These are phyloP conservation scores for Microctenopoma stevenorrisi DNA, from an alignment of 2,797 vertebrate species.

Conservation along the genomic window DNA sequence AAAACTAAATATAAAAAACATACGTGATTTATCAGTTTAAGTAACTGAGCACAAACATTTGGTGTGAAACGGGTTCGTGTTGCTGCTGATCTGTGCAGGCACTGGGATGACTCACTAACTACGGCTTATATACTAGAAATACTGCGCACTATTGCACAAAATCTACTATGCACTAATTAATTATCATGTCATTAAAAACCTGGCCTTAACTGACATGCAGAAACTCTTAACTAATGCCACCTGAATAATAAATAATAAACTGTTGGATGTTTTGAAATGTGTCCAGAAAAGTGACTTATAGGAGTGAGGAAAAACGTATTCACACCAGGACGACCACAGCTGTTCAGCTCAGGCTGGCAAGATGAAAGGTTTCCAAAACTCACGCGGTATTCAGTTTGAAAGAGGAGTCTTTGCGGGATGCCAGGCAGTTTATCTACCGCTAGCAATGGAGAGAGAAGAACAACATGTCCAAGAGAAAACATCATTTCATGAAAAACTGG, in stretches of 20 bases:
- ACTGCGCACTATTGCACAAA: slow-evolving; percentile 28
- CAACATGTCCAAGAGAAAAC: slow-evolving; percentile 52
- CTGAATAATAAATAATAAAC: slow-evolving; percentile 16
- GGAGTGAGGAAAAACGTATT: slow-evolving; percentile 27
- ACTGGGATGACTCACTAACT: slow-evolving; percentile 4
- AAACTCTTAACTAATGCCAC: slow-evolving; percentile 14
- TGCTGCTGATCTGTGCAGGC: slow-evolving; percentile 23
- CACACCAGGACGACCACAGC: slow-evolving; percentile 22
- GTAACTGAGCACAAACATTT: slow-evolving; percentile 36
- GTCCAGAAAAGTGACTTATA: slow-evolving; percentile 59
- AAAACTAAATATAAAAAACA: slow-evolving; percentile 24
- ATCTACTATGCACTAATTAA: slow-evolving; percentile 23
- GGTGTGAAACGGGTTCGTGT: slow-evolving; percentile 30
- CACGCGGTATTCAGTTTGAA: slow-evolving; percentile 13
- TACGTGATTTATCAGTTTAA: slow-evolving; percentile 8
- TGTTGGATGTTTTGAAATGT: slow-evolving; percentile 37
- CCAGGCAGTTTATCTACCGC: slow-evolving; percentile 47
- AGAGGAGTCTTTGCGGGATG: slow-evolving; percentile 38
- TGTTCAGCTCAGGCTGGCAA: slow-evolving; percentile 48
- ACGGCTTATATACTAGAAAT: slow-evolving; percentile 21
- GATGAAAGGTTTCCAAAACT: slow-evolving; percentile 3
- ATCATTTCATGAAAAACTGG: slow-evolving; percentile 18
- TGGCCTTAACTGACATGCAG: slow-evolving; percentile 52
- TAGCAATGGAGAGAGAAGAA: slow-evolving; percentile 37
- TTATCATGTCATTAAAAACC: slow-evolving; percentile 25